phyloP scores from a whole-genome alignment of 2,888 invertebrate species.

The Cantharis flavilabris region DNA sequence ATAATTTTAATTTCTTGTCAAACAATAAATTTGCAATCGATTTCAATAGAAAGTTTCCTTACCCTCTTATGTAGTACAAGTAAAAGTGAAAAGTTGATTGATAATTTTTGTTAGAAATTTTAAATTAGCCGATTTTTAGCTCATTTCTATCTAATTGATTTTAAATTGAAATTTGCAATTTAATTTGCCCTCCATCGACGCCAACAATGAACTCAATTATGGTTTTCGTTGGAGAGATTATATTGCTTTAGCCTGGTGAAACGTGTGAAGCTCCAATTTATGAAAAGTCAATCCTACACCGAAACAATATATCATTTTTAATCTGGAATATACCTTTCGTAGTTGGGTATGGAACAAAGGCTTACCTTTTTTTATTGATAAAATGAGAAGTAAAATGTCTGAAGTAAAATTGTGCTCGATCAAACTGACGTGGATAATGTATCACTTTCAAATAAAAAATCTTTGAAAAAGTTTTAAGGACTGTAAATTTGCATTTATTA shows the following conservation, averaged over 20 bases:
- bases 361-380: neutral
- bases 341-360: neutral
- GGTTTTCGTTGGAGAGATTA: neutral
- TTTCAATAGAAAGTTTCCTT: neutral
- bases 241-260: neutral
- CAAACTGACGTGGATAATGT: neutral
- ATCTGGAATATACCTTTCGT: neutral
- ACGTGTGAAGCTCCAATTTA: neutral
- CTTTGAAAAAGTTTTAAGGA: neutral
- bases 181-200: neutral
- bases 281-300: neutral
- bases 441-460: neutral
- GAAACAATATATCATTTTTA: neutral
- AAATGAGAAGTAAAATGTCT: neutral
- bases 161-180: neutral
- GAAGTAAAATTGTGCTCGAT: neutral
- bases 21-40: neutral
- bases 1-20: neutral
- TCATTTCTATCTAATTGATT: neutral
- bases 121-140: neutral
- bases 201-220: neutral
- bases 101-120: neutral
- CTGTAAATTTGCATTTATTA: neutral
- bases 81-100: neutral
- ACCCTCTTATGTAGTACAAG: neutral